Conservation (phyloP, 2,888 invertebrate species). For the Aporophyla lueneburgensis region DNA sequence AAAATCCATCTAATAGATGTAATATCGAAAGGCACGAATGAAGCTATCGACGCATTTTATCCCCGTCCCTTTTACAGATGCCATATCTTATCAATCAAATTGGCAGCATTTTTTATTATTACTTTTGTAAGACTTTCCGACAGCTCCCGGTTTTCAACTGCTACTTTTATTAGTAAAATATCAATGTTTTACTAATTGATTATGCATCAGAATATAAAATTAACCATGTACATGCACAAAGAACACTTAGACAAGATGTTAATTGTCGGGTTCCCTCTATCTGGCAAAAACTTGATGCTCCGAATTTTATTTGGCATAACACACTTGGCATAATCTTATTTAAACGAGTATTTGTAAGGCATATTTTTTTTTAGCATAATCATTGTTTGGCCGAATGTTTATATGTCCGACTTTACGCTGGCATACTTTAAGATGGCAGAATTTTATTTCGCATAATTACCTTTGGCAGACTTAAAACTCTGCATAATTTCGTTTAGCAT, state of each 20-base stretch:
- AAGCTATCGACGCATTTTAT: background rate
- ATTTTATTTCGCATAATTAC: too few species aligned
- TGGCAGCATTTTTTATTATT: conserved; percentile 5
- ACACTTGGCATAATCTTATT: too few species aligned
- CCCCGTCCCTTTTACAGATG: conserved; percentile 7
- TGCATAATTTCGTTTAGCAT: too few species aligned
- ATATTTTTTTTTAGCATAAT: too few species aligned
- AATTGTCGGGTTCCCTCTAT: too few species aligned
- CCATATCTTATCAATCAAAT: background rate
- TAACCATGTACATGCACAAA: background rate
- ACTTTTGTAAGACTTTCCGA: background rate
- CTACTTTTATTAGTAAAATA: background rate
- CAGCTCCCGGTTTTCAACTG: background rate
- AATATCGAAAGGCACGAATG: background rate
- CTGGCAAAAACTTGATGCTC: too few species aligned
- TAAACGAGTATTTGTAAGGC: too few species aligned
- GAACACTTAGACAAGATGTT: conserved; percentile 1
- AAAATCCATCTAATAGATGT: background rate
- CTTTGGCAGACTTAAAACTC: too few species aligned
- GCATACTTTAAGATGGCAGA: too few species aligned
- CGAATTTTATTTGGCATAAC: too few species aligned
- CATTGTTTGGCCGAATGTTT: too few species aligned
- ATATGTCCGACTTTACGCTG: too few species aligned
- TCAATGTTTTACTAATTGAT: conserved; percentile 3
- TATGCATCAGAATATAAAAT: background rate